Conservation (phyloP, 2,797 vertebrate genomes). For the Benthosema pterotum region DNA sequence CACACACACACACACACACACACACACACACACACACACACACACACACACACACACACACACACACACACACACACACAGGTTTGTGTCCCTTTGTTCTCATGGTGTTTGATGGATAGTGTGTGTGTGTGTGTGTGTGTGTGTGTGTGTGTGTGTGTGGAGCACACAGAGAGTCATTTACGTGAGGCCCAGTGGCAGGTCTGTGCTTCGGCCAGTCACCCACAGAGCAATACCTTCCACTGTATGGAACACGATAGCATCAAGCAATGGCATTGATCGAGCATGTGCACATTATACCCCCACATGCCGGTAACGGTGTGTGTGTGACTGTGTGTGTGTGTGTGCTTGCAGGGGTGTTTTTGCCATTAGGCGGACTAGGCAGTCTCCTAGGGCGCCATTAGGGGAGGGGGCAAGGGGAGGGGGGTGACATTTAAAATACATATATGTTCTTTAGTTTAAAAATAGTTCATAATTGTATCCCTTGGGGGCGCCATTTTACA, state of each 20-base stretch:
- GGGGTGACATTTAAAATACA: too few species aligned
- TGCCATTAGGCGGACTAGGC: too few species aligned
- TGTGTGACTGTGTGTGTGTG: too few species aligned
- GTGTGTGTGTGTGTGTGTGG: slow-evolving; percentile 17
- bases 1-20: slow-evolving; percentile 7
- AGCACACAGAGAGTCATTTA: slow-evolving; percentile 60
- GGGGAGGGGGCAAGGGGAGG: too few species aligned
- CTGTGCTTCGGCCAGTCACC: slow-evolving; percentile 36
- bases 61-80: neutral
- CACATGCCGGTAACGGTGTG: slow-evolving; percentile 3
- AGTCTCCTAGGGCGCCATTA: too few species aligned
- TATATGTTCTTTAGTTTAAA: too few species aligned
- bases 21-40: neutral
- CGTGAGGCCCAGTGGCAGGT: slow-evolving; percentile 30
- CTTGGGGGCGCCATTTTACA: too few species aligned
- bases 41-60: slow-evolving; percentile 16
- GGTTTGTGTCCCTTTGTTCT: slow-evolving; percentile 56
- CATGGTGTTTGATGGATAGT: slow-evolving; percentile 65
- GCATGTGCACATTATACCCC: slow-evolving; percentile 6
- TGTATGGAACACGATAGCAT: slow-evolving; percentile 43
- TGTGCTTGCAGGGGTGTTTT: too few species aligned
- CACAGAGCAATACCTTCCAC: slow-evolving; percentile 41
- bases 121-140: slow-evolving; percentile 26
- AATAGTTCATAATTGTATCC: too few species aligned
- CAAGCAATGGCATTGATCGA: slow-evolving; percentile 31